Conservation (phyloP, 2,888 invertebrate species). For the Lasioglossum pauxillum region DNA sequence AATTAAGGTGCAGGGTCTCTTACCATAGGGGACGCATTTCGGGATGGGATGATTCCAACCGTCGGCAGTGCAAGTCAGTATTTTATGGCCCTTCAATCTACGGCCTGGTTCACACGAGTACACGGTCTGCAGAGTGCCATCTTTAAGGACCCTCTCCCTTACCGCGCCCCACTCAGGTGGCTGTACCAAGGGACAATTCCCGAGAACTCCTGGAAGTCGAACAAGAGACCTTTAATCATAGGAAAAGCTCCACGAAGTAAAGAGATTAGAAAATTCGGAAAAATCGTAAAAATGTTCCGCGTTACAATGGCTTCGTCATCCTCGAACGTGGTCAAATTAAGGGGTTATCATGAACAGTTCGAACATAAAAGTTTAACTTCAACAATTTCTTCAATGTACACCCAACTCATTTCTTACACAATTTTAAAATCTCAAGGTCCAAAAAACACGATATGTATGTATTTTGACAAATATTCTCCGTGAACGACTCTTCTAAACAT, state of each 20-base stretch:
- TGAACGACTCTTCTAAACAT: too few relatives aligned
- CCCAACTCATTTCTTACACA: too few relatives aligned
- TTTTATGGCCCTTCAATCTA: constrained; percentile 78
- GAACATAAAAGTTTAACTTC: too few relatives aligned
- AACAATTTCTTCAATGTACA: background rate
- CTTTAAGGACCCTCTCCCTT: constrained; percentile 73
- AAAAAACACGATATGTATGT: too few relatives aligned
- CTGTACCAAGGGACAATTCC: constrained; percentile 74
- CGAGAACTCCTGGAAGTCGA: constrained; percentile 68
- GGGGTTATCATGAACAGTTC: background rate
- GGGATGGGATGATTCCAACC: constrained; percentile 79
- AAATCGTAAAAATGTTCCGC: background rate
- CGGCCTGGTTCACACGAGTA: constrained; percentile 79
- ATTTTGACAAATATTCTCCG: too few relatives aligned
- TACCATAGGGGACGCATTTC: constrained; percentile 76
- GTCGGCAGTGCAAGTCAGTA: constrained; percentile 77
- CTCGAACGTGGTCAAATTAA: background rate
- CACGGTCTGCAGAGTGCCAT: constrained; percentile 78
- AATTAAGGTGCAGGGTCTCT: constrained; percentile 53
- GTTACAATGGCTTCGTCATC: background rate
- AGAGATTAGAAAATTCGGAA: background rate
- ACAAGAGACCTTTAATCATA: constrained; percentile 30
- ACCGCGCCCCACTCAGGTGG: constrained; percentile 78
- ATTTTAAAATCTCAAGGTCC: too few relatives aligned
- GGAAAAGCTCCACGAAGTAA: background rate